A percentile compares a stretch with the other conserved stretches of the same genome.
phyloP scores from a whole-genome alignment of 92 coral and sea anemone species.

The Desmophyllum pertusum region DNA sequence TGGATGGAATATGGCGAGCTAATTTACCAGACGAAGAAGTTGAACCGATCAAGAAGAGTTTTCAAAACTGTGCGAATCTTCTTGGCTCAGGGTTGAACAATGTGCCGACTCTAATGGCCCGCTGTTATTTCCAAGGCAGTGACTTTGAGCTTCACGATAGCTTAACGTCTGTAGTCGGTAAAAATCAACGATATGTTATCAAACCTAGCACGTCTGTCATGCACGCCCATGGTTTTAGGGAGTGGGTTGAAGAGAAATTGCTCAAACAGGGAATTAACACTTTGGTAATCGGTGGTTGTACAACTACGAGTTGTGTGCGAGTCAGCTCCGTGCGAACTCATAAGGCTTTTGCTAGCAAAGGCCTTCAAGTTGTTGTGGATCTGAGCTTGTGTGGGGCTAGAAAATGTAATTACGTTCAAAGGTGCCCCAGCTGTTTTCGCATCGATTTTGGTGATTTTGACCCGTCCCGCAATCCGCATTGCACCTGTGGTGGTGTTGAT shows the following conservation, averaged over 20 bases:
- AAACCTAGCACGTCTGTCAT: conserved; percentile 47
- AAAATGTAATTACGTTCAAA: conserved; percentile 27
- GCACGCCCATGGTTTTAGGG: conserved; percentile 44
- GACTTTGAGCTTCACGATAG: conserved; percentile 51
- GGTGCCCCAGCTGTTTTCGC: conserved; percentile 44
- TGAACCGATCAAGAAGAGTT: conserved; percentile 52
- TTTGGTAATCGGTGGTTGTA: conserved; percentile 62
- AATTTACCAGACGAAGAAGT: conserved; percentile 55
- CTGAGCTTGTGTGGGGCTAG: conserved; percentile 57
- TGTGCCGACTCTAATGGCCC: conserved; percentile 50
- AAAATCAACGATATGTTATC: conserved; percentile 41
- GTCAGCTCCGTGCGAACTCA: conserved; percentile 52
- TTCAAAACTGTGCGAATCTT: conserved; percentile 52
- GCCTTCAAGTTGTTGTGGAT: conserved; percentile 61
- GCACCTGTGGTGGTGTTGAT: conserved; percentile 25
- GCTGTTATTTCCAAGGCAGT: conserved; percentile 39
- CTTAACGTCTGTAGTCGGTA: conserved; percentile 24
- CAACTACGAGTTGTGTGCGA: conserved; percentile 62
- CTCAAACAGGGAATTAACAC: conserved; percentile 30
- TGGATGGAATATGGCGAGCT: conserved; percentile 59
- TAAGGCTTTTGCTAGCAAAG: conserved; percentile 32
- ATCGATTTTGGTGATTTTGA: conserved; percentile 35
- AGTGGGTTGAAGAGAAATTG: conserved; percentile 42
- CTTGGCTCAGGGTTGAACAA: conserved; percentile 44
- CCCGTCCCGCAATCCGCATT: conserved; percentile 19